Evolutionary conservation across 2,797 vertebrate genomes (phyloP).

Genomic region (Peromyscus aztecus): DNA sequence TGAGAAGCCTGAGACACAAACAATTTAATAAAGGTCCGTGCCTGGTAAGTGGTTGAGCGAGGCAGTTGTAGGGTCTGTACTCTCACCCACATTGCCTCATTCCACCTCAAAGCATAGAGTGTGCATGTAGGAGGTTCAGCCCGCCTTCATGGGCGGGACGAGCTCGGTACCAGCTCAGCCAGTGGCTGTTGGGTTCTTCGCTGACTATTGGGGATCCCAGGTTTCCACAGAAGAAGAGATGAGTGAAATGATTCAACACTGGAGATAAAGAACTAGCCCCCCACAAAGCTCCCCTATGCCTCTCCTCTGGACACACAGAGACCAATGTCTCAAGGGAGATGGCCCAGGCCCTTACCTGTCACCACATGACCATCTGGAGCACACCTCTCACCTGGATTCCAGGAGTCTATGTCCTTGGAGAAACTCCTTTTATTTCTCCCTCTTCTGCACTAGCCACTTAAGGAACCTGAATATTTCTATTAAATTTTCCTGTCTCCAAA

Average conservation of each 20-base stretch:
- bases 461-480: slow-evolving; percentile 78
- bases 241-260: not conserved
- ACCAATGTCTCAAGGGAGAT: not conserved
- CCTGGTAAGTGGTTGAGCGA: not conserved
- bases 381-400: slow-evolving; percentile 16
- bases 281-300: not conserved
- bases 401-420: slow-evolving; percentile 48
- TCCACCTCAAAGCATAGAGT: not conserved
- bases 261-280: not conserved
- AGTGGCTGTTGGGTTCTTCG: not conserved
- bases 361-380: not conserved
- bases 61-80: not conserved
- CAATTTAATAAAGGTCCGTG: not conserved
- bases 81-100: not conserved
- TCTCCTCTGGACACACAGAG: not conserved
- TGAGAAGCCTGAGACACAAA: not conserved
- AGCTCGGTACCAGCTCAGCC: not conserved
- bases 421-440: slow-evolving; percentile 70
- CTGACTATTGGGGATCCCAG: not conserved
- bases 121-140: not conserved
- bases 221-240: not conserved
- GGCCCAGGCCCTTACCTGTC: not conserved
- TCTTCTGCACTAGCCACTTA: slow-evolving; percentile 58
- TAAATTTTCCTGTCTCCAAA: slow-evolving; percentile 72
- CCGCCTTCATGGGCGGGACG: not conserved